phyloP scores from a whole-genome alignment of 1,140 invertebrate genomes.

The Ptiloglossa arizonensis region DNA sequence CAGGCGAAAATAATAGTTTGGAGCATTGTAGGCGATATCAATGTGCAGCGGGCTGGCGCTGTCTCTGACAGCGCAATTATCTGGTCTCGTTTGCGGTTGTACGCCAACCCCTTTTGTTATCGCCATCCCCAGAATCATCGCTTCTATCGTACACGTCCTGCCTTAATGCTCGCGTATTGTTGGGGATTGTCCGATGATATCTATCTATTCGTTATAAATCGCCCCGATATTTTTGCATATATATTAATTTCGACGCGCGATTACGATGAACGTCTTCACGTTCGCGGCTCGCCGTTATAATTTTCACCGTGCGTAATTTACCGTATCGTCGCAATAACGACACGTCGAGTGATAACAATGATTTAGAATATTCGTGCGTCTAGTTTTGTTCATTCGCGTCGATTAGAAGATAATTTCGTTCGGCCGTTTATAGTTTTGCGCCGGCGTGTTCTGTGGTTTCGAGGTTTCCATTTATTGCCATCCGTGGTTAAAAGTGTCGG shows the following conservation, averaged over 20 bases:
- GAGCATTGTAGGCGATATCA: conserved; percentile 56
- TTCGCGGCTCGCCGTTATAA: background rate
- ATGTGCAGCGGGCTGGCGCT: conserved; percentile 55
- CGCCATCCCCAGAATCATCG: conserved; percentile 41
- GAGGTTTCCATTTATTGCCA: conserved; percentile 25
- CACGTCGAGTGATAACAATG: background rate
- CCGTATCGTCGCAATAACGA: background rate
- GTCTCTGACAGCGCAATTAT: conserved; percentile 75
- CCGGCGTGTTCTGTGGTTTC: conserved; percentile 16
- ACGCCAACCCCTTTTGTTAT: conserved; percentile 51
- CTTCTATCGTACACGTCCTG: conserved; percentile 35
- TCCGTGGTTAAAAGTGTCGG: conserved; percentile 15
- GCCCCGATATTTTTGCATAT: conserved; percentile 11
- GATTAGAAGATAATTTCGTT: conserved; percentile 35
- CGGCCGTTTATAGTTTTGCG: background rate
- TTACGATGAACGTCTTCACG: background rate
- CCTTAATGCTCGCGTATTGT: conserved; percentile 44
- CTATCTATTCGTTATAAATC: conserved; percentile 31
- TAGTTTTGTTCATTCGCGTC: conserved; percentile 7
- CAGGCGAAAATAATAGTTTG: conserved; percentile 61
- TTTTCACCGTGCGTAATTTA: background rate
- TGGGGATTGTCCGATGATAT: conserved; percentile 55
- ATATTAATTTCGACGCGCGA: conserved; percentile 7
- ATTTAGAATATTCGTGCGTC: conserved; percentile 40
- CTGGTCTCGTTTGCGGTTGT: conserved; percentile 68